Conservation (phyloP, 2,888 invertebrate genomes). For the Ophioninae sp. region DNA sequence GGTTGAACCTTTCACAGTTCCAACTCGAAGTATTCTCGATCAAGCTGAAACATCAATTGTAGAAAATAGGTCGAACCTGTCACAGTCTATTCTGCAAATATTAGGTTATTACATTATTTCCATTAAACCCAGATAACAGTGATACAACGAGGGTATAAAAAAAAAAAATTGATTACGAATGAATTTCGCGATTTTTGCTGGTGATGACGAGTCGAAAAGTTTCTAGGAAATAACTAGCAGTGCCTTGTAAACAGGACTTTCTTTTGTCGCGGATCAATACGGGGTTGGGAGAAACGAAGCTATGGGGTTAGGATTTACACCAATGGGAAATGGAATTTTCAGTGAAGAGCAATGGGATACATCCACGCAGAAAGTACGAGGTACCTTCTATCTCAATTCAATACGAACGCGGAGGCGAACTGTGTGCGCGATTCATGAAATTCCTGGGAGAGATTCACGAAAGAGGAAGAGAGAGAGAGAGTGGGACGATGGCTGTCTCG, state of each 20-base stretch:
- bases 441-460: conserved; percentile 37
- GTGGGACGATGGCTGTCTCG: conserved; percentile 1
- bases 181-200: not conserved
- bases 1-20: not conserved
- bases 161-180: too few species aligned
- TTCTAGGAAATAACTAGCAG: not conserved
- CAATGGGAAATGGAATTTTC: conserved; percentile 51
- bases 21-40: not conserved
- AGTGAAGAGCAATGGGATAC: conserved; percentile 1
- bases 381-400: conserved; percentile 28
- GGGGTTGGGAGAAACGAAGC: not conserved
- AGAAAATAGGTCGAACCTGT: too few species aligned
- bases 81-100: too few species aligned
- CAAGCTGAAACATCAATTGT: too few species aligned
- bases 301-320: conserved; percentile 28
- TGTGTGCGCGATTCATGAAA: conserved; percentile 41
- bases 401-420: conserved; percentile 54
- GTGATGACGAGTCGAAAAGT: not conserved
- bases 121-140: too few species aligned
- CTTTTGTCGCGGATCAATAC: conserved; percentile 13
- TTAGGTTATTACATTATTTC: too few species aligned
- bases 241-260: not conserved
- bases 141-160: too few species aligned
- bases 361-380: conserved; percentile 27
- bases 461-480: conserved; percentile 6